A percentile compares a stretch with the other conserved stretches of the same genome.
phyloP scores from a whole-genome alignment of 2,888 invertebrate genomes.

The Pterostichus madidus region DNA sequence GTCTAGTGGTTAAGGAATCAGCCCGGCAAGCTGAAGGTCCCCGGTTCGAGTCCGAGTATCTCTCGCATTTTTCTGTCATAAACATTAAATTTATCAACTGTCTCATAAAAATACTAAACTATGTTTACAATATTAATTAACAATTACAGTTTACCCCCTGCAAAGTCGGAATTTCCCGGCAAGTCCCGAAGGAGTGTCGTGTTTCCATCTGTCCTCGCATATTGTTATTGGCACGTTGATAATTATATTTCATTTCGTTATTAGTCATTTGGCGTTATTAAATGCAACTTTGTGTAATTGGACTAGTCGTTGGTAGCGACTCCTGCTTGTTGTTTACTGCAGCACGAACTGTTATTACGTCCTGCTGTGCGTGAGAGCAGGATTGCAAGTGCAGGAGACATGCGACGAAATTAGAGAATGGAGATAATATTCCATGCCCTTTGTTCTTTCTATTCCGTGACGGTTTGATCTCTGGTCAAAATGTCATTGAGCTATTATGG shows the following conservation, averaged over 20 bases:
- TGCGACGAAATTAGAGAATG: constrained; percentile 9
- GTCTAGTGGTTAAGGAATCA: no score
- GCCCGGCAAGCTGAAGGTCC: no score
- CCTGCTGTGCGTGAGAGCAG: neutral
- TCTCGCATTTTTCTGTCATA: no score
- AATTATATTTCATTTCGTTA: constrained; percentile 21
- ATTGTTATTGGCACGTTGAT: constrained; percentile 21
- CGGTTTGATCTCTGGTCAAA: no score
- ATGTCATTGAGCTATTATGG: constrained; percentile 22
- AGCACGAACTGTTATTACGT: constrained; percentile 21
- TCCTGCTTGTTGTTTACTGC: constrained; percentile 1
- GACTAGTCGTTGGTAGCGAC: neutral
- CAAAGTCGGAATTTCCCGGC: no score
- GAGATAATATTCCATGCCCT: constrained; percentile 10
- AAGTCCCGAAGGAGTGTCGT: no score
- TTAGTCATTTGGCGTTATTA: constrained; percentile 14
- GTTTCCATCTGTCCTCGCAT: neutral
- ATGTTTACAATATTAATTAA: no score
- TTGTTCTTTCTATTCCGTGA: neutral
- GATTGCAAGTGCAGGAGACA: constrained; percentile 1
- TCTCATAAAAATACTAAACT: no score
- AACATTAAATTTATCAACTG: no score
- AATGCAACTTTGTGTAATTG: constrained; percentile 16
- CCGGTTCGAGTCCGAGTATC: no score
- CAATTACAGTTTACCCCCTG: no score